Percentiles rank a stretch among this genome's conserved stretches.
Conservation (phyloP, 1,140 invertebrate species). For the Gryllus bimaculatus region DNA sequence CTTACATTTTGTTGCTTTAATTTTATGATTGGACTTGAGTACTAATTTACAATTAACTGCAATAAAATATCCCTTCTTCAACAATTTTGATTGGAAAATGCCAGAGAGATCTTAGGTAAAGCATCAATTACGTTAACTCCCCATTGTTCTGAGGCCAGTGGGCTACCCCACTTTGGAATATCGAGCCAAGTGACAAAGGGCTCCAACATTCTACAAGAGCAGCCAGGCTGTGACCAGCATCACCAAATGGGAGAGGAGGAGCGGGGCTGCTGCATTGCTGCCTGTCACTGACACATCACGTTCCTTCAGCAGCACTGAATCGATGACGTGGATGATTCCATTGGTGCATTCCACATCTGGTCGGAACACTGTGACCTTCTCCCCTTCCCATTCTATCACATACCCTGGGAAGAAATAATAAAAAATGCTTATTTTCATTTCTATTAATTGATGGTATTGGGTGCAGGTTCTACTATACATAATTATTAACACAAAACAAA, state of each 20-base stretch:
- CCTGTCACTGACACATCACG: slow-evolving; percentile 69
- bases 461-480: not conserved
- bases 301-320: slow-evolving; percentile 68
- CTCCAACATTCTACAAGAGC: not conserved
- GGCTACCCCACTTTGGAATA: not conserved
- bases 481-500: not conserved
- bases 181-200: not conserved
- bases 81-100: not conserved
- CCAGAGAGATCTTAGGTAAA: not conserved
- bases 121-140: not conserved
- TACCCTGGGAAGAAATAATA: slow-evolving; percentile 49
- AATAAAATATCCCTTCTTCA: not conserved
- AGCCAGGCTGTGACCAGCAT: slow-evolving; percentile 14
- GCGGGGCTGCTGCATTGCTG: slow-evolving; percentile 28
- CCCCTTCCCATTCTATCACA: slow-evolving; percentile 70
- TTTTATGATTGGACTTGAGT: not conserved
- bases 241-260: not conserved
- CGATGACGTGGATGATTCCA: slow-evolving; percentile 87
- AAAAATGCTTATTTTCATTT: not conserved
- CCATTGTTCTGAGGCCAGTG: not conserved
- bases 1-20: not conserved
- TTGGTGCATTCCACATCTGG: slow-evolving; percentile 87
- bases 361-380: slow-evolving; percentile 71
- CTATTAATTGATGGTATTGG: not conserved
- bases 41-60: not conserved